Evolutionary conservation across 2,888 invertebrate species (phyloP), one percentile per base, ranked within the genome.

Genomic region (Seira ritae): DNA sequence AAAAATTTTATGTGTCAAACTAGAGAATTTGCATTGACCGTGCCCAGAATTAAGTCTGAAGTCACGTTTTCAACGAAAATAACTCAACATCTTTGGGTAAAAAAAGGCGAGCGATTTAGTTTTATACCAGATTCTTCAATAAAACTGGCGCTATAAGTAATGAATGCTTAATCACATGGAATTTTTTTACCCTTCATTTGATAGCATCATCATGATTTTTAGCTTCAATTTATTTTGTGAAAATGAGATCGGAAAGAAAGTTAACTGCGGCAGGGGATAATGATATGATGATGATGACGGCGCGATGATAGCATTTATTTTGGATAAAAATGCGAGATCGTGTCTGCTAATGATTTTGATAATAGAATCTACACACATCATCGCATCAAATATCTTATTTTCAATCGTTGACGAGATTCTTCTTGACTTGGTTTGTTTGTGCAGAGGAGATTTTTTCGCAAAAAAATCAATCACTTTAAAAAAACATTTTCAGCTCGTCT

Each of bases 301-400:
- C 17, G 31, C 17, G 22, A 23, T 50, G 60, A 60, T 62, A n/a
- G 67, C 50, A n/a, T 19, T 23, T 67, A 46, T 60, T 75, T 67
- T 24, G 37, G 60, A 37, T 37, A 22, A 76, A 76, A 62, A 62
- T 76, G 68, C 19, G 60, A 66, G 74, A 68, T 76, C 76, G 68
- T 76, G 76, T 42, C 31, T 10, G 55, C 68, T 76, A 76, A 76
- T 76, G 68, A 69, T 76, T 37, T 37, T 62, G 72, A 73, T 73
- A 60, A 37, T 73, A 19, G 62, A 55, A 12, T n/a, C n/a, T 62
- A 55, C 60, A 46, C n/a, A 31, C 69, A 71, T n/a, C n/a, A n/a
- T n/a, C n/a, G n/a, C n/a, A n/a, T n/a, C n/a, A 37, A 62, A 62
- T 22, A 60, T 23, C 72, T 37, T 73, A 55, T 55, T 55, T n/a